Percentiles rank a stretch among this genome's conserved stretches.
Evolutionary conservation across 2,113 vertebrate species (phyloP).

Genomic region (Felis catus): F.catus_Fca126_mat1.0 CM031418.1:103413001-103413500

Average conservation of each 20-base stretch:
- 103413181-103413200: not conserved
- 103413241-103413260: not conserved
- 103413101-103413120: slow-evolving; percentile 1
- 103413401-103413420: slow-evolving; percentile 44
- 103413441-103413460: not conserved
- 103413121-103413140: slow-evolving; percentile 5
- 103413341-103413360: slow-evolving; percentile 4
- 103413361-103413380: not conserved
- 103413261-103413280: not conserved
- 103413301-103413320: not conserved
- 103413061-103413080: not conserved
- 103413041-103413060: not conserved
- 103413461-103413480: slow-evolving; percentile 19
- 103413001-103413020: not conserved
- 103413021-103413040: not conserved
- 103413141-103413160: not conserved
- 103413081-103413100: not conserved
- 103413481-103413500: slow-evolving; percentile 17
- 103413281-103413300: slow-evolving; percentile 1
- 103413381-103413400: slow-evolving; percentile 36
- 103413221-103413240: not conserved
- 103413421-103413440: not conserved
- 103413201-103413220: slow-evolving; percentile 3
- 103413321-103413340: not conserved
- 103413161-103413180: not conserved